phyloP scores from a whole-genome alignment of 2,113 vertebrate genomes.

The Aplodontia rufa region DNA sequence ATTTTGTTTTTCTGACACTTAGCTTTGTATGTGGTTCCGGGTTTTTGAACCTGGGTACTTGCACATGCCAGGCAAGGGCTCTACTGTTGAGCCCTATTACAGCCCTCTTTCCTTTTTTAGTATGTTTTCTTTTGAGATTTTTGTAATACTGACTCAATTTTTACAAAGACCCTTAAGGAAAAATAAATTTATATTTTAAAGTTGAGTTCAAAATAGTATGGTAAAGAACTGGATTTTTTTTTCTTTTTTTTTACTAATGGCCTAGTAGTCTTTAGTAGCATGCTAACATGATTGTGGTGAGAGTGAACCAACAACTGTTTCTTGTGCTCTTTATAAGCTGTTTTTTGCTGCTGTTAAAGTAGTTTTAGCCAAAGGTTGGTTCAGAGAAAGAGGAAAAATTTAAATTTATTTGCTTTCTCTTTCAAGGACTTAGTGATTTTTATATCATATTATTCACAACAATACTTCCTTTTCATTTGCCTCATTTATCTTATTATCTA shows the following conservation, averaged over 20 bases:
- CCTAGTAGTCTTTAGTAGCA: not conserved
- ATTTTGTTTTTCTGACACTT: too few relatives aligned
- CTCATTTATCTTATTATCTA: conserved; percentile 19
- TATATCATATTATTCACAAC: not conserved
- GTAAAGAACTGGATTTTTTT: not conserved
- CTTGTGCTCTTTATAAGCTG: not conserved
- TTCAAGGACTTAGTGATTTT: not conserved
- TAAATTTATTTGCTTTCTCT: conserved; percentile 16
- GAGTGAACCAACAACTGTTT: not conserved
- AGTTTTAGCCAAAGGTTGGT: not conserved
- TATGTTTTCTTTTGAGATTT: not conserved
- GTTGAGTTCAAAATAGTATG: conserved; percentile 13
- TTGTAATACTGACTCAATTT: not conserved
- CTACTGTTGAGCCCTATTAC: too few relatives aligned
- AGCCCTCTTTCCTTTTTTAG: too few relatives aligned
- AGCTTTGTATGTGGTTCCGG: too few relatives aligned
- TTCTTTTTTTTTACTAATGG: not conserved
- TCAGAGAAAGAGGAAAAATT: conserved; percentile 8
- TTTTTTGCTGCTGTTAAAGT: conserved; percentile 27
- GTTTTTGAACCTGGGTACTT: too few relatives aligned
- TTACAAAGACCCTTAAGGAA: not conserved
- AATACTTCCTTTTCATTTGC: not conserved
- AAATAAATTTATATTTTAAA: conserved; percentile 30
- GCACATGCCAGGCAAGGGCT: too few relatives aligned
- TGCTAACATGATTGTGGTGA: conserved; percentile 10